These are phyloP conservation scores for Picathartes gymnocephalus DNA, from an alignment of 2,113 vertebrate species.

Conservation along the genomic window DNA sequence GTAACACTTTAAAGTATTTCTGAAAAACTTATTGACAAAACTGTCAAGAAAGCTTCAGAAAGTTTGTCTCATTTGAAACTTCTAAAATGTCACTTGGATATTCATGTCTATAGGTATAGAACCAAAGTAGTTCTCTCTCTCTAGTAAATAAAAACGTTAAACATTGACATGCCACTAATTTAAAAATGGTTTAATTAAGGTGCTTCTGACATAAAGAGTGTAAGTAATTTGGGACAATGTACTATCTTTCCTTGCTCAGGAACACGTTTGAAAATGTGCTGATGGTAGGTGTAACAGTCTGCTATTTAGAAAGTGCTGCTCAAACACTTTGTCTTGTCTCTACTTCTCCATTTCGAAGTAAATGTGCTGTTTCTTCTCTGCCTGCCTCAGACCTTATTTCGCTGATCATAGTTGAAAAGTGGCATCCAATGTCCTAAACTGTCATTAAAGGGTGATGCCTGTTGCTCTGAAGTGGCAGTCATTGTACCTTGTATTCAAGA, in stretches of 20 bases:
- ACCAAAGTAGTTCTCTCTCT: not conserved
- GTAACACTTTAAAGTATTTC: not conserved
- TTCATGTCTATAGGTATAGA: not conserved
- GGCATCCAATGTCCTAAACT: not conserved
- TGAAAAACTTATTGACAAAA: not conserved
- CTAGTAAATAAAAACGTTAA: not conserved
- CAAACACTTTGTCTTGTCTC: not conserved
- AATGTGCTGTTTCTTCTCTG: not conserved
- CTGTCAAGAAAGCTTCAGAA: not conserved
- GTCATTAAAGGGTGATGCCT: not conserved
- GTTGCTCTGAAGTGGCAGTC: not conserved
- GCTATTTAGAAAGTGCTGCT: conserved; percentile 16
- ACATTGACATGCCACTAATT: not conserved
- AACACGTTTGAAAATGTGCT: conserved; percentile 19
- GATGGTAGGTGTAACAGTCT: not conserved
- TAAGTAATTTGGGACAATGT: not conserved
- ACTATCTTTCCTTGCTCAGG: not conserved
- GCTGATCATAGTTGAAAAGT: not conserved
- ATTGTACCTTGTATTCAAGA: not conserved
- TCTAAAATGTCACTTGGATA: not conserved
- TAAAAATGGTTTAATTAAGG: not conserved
- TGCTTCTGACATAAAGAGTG: not conserved
- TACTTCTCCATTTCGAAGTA: not conserved
- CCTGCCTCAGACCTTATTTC: not conserved
- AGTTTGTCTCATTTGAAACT: not conserved